These are phyloP conservation scores for Folsomia candida DNA, from an alignment of 2,888 invertebrate genomes.

Conservation along the genomic window DNA sequence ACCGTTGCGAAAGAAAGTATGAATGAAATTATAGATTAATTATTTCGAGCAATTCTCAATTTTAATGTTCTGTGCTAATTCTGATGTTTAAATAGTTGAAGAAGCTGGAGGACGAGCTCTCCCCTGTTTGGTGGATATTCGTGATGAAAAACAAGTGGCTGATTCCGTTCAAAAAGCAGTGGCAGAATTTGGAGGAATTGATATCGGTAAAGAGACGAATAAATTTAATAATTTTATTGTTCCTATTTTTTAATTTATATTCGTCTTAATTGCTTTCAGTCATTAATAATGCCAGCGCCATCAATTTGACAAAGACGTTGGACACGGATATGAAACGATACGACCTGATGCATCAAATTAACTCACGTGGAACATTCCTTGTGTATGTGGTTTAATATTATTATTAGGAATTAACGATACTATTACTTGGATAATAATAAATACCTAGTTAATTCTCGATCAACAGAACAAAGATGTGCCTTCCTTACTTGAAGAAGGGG, in stretches of 20 bases:
- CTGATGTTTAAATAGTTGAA: conserved; percentile 65
- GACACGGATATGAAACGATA: conserved; percentile 92
- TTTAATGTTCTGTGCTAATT: not conserved
- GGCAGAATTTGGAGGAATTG: conserved; percentile 89
- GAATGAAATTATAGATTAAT: conserved; percentile 47
- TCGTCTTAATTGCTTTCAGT: conserved; percentile 55
- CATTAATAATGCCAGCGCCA: conserved; percentile 95
- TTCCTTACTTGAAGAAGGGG: conserved; percentile 82
- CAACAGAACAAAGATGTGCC: conserved; percentile 81
- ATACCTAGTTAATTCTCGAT: too few relatives aligned
- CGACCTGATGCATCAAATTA: conserved; percentile 93
- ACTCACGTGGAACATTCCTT: conserved; percentile 90
- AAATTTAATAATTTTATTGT: not conserved
- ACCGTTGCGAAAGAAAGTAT: conserved; percentile 84
- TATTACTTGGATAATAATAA: not conserved
- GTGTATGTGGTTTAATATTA: conserved; percentile 64
- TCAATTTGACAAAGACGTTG: conserved; percentile 75
- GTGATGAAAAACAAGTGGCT: conserved; percentile 73
- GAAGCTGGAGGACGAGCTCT: conserved; percentile 79
- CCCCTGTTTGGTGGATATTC: conserved; percentile 83
- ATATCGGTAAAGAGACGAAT: conserved; percentile 60
- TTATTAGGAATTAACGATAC: too few relatives aligned
- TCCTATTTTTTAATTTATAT: too few relatives aligned
- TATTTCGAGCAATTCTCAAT: too few relatives aligned
- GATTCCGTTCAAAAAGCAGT: conserved; percentile 72